Evolutionary conservation across 2,113 vertebrate genomes (phyloP).

Genomic region (Oncorhynchus kisutch): DNA sequence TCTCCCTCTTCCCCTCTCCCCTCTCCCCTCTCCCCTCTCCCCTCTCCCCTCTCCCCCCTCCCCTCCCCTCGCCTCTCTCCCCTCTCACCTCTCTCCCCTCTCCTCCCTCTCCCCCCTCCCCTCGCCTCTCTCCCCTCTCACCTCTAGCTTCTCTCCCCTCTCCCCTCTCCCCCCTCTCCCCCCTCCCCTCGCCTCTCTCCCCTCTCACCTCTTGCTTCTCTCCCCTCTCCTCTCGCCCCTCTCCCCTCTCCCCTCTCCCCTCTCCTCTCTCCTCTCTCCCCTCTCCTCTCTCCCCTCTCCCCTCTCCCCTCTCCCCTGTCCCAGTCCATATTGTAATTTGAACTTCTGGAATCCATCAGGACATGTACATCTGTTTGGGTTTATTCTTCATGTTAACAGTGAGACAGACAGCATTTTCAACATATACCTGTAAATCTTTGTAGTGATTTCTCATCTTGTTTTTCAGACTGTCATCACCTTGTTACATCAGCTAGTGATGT

Average conservation of each 20-base stretch:
- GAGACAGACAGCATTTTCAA: neutral
- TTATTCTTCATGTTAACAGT: neutral
- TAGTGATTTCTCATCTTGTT: neutral
- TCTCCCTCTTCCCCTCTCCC: no score
- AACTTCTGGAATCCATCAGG: neutral
- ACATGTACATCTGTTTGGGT: neutral
- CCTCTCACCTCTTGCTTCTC: no score
- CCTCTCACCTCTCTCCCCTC: no score
- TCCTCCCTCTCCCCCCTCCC: fast-evolving
- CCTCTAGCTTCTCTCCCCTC: no score
- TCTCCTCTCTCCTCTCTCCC: neutral
- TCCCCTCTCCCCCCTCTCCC: no score
- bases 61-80: no score
- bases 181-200: no score
- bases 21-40: no score
- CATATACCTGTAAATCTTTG: neutral
- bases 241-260: neutral
- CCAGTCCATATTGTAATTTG: neutral
- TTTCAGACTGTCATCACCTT: neutral
- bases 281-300: fast-evolving
- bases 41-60: no score
- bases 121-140: no score
- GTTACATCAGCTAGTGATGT: neutral
- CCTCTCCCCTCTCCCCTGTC: neutral
- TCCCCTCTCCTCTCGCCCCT: no score